A percentile compares a stretch with the other conserved stretches of the same genome.
phyloP scores from a whole-genome alignment of 2,888 invertebrate species.

The Leptura quadrifasciata region DNA sequence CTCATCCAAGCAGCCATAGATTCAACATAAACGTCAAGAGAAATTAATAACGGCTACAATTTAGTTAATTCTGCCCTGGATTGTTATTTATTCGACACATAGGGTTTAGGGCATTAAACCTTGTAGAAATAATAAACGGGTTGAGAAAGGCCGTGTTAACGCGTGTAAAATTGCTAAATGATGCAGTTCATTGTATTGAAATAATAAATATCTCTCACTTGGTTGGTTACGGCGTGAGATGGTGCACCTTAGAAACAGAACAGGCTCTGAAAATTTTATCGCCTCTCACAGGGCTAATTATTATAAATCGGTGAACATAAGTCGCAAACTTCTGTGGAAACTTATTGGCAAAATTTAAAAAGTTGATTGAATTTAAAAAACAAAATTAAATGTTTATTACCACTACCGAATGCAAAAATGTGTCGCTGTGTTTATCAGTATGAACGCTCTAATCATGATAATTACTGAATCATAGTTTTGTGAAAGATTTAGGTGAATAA shows the following conservation, averaged over 20 bases:
- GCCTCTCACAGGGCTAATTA: neutral
- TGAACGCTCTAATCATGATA: no score
- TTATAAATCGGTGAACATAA: neutral
- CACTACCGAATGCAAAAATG: no score
- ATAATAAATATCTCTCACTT: constrained; percentile 72
- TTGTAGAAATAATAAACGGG: constrained; percentile 63
- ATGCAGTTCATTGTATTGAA: constrained; percentile 73
- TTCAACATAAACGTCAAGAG: neutral
- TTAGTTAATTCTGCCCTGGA: neutral
- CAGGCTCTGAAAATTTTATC: neutral
- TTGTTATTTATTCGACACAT: constrained; percentile 3
- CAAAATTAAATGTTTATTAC: no score
- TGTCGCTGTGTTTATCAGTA: no score
- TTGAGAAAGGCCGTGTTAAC: constrained; percentile 66
- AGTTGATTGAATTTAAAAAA: no score
- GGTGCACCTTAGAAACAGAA: constrained; percentile 21
- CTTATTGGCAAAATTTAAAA: no score
- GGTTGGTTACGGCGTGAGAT: constrained; percentile 59
- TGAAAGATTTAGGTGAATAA: no score
- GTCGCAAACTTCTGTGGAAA: neutral
- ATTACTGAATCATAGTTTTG: no score
- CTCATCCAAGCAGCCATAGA: neutral
- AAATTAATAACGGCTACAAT: neutral
- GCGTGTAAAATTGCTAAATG: constrained; percentile 73
- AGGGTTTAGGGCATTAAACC: constrained; percentile 25